Evolutionary conservation across 1,140 invertebrate species (phyloP), one percentile per base, ranked within the genome.

Genomic region (Pogonognathellus flavescens): DNA sequence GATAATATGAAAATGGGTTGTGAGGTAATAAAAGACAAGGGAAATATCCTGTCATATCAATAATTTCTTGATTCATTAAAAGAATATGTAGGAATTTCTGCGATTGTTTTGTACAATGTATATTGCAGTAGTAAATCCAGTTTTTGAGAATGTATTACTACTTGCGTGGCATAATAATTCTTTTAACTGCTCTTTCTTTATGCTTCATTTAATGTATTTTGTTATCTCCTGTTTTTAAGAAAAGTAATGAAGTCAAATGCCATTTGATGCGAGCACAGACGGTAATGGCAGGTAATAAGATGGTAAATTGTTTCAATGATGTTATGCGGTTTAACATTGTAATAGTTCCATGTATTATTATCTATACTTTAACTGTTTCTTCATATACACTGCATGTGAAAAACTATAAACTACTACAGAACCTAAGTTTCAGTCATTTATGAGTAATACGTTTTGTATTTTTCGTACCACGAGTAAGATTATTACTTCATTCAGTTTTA

Each of bases 41-140:
- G 70, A 31, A 76, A 50, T 31, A 76, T 76, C 70, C 70, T 76
- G 70, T 76, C 70, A 76, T 76, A 66, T 66, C 62, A 25, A 25
- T 66, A 76, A 76, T 76, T 76, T 76, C 70, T 76, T 76, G 70
- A 76, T 76, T 76, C 70, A 76, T 76, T 76, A 76, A 76, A 49
- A 76, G 25, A 76, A 50, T 50, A 49, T 50, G 41, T 62, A 4
- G 53, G 31, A 41, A 41, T 41, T 62, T 76, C 70, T 76, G 70
- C 70, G 70, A 31, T 76, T 76, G n/a, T 76, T 25, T n/a, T 76
- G 31, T 66, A 25, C 62, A 66, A 22, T 7, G 20, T 13, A 18
- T 66, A 22, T 20, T 25, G 22, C 55, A 59, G 55, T 18, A 59
- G 14, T 59, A 66, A 66, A 66, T 66, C 62, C 62, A 66, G 62